Percentiles rank a stretch among this genome's conserved stretches.
Conservation (phyloP, 1,140 invertebrate species). For the Drosophila baimaii region DNA sequence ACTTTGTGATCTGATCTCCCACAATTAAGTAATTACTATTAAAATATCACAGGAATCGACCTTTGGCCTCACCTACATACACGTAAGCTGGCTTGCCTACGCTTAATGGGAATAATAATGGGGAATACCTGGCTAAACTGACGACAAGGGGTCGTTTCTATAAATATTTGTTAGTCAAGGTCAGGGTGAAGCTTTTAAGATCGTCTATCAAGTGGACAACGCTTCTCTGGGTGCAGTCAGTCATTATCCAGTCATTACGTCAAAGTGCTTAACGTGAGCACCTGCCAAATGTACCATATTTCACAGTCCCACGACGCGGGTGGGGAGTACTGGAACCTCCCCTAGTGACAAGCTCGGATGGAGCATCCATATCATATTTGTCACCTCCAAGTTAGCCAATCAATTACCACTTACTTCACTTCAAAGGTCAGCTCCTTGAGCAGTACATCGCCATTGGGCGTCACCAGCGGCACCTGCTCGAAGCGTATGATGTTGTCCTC, state of each 20-base stretch:
- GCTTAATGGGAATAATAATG: neutral
- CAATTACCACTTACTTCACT: constrained; percentile 90
- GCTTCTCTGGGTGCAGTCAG: neutral
- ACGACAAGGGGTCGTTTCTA: neutral
- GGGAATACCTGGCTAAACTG: neutral
- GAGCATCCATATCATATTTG: no score
- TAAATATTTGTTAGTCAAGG: neutral
- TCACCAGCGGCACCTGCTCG: constrained; percentile 96
- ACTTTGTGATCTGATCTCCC: neutral
- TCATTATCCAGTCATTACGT: neutral
- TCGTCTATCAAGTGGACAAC: neutral
- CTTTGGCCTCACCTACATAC: neutral
- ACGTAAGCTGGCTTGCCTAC: no score
- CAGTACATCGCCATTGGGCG: constrained; percentile 98
- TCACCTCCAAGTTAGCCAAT: no score
- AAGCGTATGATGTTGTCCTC: constrained; percentile 97
- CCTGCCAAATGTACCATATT: no score
- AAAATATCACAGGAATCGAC: neutral
- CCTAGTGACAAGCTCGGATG: no score
- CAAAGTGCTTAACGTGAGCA: neutral
- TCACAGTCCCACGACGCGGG: no score
- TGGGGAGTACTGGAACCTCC: no score
- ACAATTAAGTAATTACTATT: neutral
- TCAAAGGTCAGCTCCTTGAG: constrained; percentile 95
- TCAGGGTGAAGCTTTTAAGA: neutral